Percentiles rank a stretch among this genome's conserved stretches.
These are phyloP conservation scores for Ochotona princeps DNA, from an alignment of 2,113 vertebrate species.

Conservation along the genomic window DNA sequence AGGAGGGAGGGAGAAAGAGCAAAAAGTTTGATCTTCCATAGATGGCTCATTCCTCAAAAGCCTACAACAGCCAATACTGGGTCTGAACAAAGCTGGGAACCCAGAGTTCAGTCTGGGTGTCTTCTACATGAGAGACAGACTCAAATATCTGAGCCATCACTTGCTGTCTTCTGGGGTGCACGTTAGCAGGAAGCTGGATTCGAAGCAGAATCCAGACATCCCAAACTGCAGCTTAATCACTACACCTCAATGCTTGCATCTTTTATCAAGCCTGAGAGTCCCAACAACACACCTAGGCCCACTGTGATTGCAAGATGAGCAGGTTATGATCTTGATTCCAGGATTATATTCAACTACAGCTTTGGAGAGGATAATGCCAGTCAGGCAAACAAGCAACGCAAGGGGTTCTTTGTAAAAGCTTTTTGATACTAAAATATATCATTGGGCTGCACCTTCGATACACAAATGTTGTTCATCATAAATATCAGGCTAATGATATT, in stretches of 20 bases:
- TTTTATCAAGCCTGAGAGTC: neutral
- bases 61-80: too few relatives aligned
- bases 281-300: neutral
- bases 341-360: neutral
- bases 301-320: neutral
- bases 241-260: neutral
- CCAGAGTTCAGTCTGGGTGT: too few relatives aligned
- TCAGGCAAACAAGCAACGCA: neutral
- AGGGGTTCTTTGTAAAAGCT: neutral
- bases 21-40: too few relatives aligned
- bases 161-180: too few relatives aligned
- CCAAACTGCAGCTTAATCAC: too few relatives aligned
- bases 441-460: neutral
- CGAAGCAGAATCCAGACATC: too few relatives aligned
- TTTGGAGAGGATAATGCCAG: neutral
- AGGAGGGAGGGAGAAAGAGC: too few relatives aligned
- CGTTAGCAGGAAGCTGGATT: too few relatives aligned
- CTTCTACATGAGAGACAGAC: too few relatives aligned
- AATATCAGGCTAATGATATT: neutral
- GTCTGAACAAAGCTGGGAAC: too few relatives aligned
- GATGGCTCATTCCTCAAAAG: too few relatives aligned
- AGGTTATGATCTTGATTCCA: neutral
- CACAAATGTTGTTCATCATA: neutral
- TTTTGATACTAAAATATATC: constrained; percentile 39
- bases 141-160: too few relatives aligned